Evolutionary conservation across 2,888 invertebrate species (phyloP).

Genomic region (Dorcus parallelipipedus): DNA sequence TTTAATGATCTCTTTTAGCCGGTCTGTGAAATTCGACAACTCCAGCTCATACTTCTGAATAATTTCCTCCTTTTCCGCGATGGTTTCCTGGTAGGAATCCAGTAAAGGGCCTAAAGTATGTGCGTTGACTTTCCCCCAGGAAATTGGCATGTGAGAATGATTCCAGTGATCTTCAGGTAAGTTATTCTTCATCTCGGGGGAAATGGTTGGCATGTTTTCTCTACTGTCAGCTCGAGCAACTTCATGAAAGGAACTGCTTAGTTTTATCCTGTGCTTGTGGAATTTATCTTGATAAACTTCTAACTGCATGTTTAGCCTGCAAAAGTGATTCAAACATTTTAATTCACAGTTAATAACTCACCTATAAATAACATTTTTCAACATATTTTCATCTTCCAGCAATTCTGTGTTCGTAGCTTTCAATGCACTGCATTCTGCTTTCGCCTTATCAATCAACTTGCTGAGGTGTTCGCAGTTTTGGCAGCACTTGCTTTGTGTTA

Average conservation of each 20-base stretch:
- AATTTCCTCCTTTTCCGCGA: conserved; percentile 71
- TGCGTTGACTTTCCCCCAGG: conserved; percentile 57
- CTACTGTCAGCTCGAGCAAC: conserved; percentile 7
- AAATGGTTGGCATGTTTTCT: conserved; percentile 14
- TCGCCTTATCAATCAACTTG: conserved; percentile 52
- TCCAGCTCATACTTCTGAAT: conserved; percentile 68
- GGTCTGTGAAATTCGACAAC: conserved; percentile 67
- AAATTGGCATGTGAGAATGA: conserved; percentile 48
- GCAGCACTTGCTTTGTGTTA: conserved; percentile 51
- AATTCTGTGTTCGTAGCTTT: conserved; percentile 57
- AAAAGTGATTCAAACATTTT: background rate
- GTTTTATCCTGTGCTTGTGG: conserved; percentile 41
- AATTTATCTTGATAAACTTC: conserved; percentile 73
- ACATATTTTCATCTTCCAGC: conserved; percentile 65
- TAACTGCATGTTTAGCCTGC: conserved; percentile 70
- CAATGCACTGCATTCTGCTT: conserved; percentile 52
- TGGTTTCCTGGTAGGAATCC: conserved; percentile 75
- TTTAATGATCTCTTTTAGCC: conserved; percentile 63
- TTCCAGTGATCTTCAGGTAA: conserved; percentile 39
- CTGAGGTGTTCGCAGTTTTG: conserved; percentile 49
- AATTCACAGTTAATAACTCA: conserved; percentile 26
- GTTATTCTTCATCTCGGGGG: conserved; percentile 18
- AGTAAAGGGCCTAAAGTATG: conserved; percentile 70
- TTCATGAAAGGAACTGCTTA: conserved; percentile 2
- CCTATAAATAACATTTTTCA: conserved; percentile 75